Conservation (phyloP, 1,140 invertebrate species). For the Eumeta japonica region DNA sequence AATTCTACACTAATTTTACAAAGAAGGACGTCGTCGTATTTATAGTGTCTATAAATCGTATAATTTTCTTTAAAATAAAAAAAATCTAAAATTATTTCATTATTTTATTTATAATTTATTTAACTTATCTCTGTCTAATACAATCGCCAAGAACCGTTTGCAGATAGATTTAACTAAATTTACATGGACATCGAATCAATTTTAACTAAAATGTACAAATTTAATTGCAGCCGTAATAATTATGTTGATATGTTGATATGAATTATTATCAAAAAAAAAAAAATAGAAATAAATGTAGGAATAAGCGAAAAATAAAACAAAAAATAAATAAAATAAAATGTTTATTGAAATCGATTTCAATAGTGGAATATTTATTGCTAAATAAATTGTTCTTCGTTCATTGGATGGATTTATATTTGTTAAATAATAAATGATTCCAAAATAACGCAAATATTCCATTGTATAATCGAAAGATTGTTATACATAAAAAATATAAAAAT, state of each 20-base stretch:
- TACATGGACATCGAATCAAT: constrained; percentile 18
- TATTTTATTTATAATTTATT: no score
- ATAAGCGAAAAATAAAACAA: constrained; percentile 19
- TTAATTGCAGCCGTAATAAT: background rate
- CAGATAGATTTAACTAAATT: no score
- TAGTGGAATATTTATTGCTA: constrained; percentile 36
- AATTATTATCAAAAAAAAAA: constrained; percentile 9
- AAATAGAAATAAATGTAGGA: constrained; percentile 7
- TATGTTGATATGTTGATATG: constrained; percentile 6
- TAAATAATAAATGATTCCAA: no score
- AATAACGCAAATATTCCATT: no score
- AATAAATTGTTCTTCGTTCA: constrained; percentile 47
- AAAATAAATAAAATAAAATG: constrained; percentile 43
- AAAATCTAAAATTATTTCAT: no score
- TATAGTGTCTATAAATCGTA: constrained; percentile 35
- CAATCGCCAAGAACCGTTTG: constrained; percentile 13
- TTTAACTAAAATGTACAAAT: background rate
- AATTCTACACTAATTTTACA: constrained; percentile 43
- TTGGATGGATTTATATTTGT: constrained; percentile 47
- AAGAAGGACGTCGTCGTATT: constrained; percentile 43
- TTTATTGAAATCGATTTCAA: constrained; percentile 38
- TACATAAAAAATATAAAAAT: constrained; percentile 21
- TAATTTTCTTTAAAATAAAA: no score
- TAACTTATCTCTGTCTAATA: constrained; percentile 21
- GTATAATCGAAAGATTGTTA: constrained; percentile 12